These are phyloP conservation scores for Vannuccia rotundouncinata DNA, from an alignment of 2,888 invertebrate genomes.

Conservation along the genomic window DNA sequence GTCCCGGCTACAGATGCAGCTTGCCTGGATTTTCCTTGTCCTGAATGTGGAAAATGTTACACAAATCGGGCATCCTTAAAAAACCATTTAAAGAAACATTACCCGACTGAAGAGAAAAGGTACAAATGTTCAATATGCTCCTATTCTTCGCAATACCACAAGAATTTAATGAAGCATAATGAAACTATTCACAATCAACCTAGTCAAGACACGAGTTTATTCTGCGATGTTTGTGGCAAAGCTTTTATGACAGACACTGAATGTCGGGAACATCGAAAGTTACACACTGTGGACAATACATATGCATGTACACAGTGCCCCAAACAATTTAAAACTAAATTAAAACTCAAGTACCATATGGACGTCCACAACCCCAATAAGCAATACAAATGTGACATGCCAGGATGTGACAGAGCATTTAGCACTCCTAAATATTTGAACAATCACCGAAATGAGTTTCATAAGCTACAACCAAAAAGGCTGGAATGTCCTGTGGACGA, in stretches of 20 bases:
- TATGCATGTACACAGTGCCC: slow-evolving; percentile 48
- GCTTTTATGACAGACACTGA: slow-evolving; percentile 44
- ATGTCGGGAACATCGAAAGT: slow-evolving; percentile 47
- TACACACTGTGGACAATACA: slow-evolving; percentile 46
- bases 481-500: slow-evolving; percentile 47
- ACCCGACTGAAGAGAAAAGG: neutral
- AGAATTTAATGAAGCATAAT: neutral
- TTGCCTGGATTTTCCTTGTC: neutral
- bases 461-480: slow-evolving; percentile 46
- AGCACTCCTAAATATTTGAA: slow-evolving; percentile 46
- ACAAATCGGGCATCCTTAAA: neutral
- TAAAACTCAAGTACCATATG: slow-evolving; percentile 46
- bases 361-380: slow-evolving; percentile 46
- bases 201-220: neutral
- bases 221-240: neutral
- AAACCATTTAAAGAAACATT: slow-evolving; percentile 7
- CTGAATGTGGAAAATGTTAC: neutral
- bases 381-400: slow-evolving; percentile 47
- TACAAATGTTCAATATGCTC: neutral
- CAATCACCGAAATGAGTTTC: slow-evolving; percentile 48
- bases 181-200: neutral
- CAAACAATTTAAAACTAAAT: slow-evolving; percentile 48
- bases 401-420: slow-evolving; percentile 48
- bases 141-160: neutral
- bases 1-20: neutral